These are phyloP conservation scores for Drosophila niveifrons DNA, from an alignment of 2,888 invertebrate species.

Conservation along the genomic window DNA sequence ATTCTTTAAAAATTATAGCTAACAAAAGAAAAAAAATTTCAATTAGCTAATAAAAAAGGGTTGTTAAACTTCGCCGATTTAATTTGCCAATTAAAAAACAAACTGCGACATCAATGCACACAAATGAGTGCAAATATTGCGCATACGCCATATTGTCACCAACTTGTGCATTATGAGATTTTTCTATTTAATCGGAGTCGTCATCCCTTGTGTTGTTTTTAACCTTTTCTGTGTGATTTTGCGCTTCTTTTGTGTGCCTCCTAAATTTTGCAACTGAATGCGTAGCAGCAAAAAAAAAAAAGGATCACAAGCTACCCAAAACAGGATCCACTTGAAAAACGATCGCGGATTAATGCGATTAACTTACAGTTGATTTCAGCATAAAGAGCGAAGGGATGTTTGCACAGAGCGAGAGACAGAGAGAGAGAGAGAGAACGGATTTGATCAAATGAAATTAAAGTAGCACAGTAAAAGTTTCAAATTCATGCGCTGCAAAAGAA, in stretches of 20 bases:
- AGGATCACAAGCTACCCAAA: constrained; percentile 32
- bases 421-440: constrained; percentile 9
- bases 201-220: constrained; percentile 10
- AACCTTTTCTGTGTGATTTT: constrained; percentile 2
- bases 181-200: constrained; percentile 24
- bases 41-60: neutral
- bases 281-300: constrained; percentile 50
- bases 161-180: neutral
- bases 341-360: constrained; percentile 82
- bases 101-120: neutral
- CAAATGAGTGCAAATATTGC: constrained; percentile 16
- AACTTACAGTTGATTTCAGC: constrained; percentile 83
- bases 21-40: neutral
- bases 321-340: constrained; percentile 70
- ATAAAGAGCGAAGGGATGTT: constrained; percentile 37
- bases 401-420: too few relatives aligned
- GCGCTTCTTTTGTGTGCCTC: constrained; percentile 48
- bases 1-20: neutral
- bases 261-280: constrained; percentile 65
- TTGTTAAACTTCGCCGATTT: neutral
- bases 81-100: neutral
- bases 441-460: constrained; percentile 42
- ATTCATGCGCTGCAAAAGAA: constrained; percentile 54
- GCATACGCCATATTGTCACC: constrained; percentile 33
- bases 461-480: constrained; percentile 68